phyloP scores from a whole-genome alignment of 2,113 vertebrate species.

The Syngnathoides biaculeatus region DNA sequence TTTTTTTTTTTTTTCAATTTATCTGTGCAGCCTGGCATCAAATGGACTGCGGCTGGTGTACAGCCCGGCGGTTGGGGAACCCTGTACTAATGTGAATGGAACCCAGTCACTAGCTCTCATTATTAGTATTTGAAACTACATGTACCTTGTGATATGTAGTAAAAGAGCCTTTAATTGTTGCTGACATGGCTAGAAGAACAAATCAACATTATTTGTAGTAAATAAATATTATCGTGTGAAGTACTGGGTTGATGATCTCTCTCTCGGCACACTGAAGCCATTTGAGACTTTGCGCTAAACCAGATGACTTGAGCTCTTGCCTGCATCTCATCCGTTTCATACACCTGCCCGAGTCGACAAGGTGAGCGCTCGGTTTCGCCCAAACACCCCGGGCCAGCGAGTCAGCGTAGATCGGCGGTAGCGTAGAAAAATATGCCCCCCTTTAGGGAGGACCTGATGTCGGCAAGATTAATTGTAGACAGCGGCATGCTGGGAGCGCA shows the following conservation, averaged over 20 bases:
- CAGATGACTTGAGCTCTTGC: slow-evolving; percentile 39
- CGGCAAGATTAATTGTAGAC: slow-evolving; percentile 80
- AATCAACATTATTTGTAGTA: no score
- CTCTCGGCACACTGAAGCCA: slow-evolving; percentile 25
- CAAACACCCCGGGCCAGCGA: slow-evolving; percentile 40
- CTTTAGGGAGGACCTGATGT: slow-evolving; percentile 61
- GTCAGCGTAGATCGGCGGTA: slow-evolving; percentile 62
- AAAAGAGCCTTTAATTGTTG: no score
- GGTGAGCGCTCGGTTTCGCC: slow-evolving; percentile 42
- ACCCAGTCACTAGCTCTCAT: no score
- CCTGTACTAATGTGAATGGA: no score
- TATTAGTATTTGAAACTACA: no score
- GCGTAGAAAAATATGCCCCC: slow-evolving; percentile 50
- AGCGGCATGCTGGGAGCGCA: slow-evolving; percentile 65
- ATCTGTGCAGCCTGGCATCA: no score
- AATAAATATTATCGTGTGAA: no score
- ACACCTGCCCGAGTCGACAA: slow-evolving; percentile 33
- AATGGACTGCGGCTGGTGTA: no score
- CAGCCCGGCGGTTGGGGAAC: no score
- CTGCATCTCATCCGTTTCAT: slow-evolving; percentile 40
- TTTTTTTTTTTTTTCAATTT: no score
- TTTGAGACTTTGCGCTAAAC: slow-evolving; percentile 31
- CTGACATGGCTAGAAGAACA: no score
- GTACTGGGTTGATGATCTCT: slow-evolving; percentile 39
- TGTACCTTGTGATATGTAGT: no score